These are phyloP conservation scores for Scrobipalpa atriplicella DNA, from an alignment of 2,888 invertebrate species.

Conservation along the genomic window DNA sequence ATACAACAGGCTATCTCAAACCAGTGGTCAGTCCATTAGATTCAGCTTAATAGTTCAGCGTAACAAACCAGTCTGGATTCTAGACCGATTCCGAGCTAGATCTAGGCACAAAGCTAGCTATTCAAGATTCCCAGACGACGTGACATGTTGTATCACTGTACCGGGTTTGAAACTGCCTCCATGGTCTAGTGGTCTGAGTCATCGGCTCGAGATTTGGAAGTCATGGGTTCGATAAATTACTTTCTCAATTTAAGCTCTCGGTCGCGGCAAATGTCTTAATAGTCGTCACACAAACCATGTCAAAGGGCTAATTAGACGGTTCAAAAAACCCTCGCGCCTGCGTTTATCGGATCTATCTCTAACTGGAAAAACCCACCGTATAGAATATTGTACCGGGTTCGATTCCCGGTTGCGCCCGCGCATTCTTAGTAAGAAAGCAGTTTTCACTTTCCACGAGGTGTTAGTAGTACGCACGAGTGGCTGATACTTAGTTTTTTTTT, in stretches of 20 bases:
- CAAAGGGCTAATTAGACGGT: too few species aligned
- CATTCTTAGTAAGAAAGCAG: conserved; percentile 69
- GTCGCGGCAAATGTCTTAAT: too few species aligned
- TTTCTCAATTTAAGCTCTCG: too few species aligned
- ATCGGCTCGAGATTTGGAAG: too few species aligned
- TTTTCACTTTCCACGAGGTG: conserved; percentile 60
- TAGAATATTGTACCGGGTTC: conserved; percentile 40
- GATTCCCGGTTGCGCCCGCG: conserved; percentile 53
- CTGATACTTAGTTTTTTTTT: conserved; percentile 30
- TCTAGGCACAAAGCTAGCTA: conserved; percentile 11
- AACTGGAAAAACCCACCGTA: too few species aligned
- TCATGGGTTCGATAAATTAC: too few species aligned
- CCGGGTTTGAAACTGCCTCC: conserved; percentile 35
- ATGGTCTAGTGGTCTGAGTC: too few species aligned
- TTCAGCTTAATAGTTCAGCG: conserved; percentile 1
- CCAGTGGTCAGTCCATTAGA: conserved; percentile 6
- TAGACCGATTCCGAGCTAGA: background rate
- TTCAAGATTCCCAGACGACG: conserved; percentile 19
- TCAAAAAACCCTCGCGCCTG: too few species aligned
- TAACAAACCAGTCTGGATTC: conserved; percentile 8
- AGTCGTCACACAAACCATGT: too few species aligned
- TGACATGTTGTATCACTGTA: conserved; percentile 20
- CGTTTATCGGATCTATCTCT: too few species aligned
- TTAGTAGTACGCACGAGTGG: conserved; percentile 59
- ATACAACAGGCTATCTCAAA: background rate